phyloP scores from a whole-genome alignment of 30 jellyfish, hydroid and myxozoan genomes.

The Hydra vulgaris region DNA sequence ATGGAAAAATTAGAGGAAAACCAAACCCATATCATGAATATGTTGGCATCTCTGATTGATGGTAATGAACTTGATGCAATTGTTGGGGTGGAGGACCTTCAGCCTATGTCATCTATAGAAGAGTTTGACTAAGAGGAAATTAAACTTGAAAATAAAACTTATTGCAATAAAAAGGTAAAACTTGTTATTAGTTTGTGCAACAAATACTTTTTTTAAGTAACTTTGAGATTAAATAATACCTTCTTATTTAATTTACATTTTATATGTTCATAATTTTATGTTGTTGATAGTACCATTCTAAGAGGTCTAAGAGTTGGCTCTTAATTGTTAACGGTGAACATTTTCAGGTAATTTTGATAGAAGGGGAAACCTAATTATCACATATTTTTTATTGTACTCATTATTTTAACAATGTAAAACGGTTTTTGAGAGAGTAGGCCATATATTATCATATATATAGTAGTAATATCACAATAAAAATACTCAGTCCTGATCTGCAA shows the following conservation, averaged over 20 bases:
- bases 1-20: neutral
- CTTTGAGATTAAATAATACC: neutral
- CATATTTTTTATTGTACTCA: neutral
- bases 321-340: neutral
- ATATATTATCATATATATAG: neutral
- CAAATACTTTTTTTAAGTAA: neutral
- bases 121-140: neutral
- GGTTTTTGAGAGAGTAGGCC: neutral
- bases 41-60: neutral
- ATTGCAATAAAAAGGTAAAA: neutral
- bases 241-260: neutral
- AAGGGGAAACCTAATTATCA: neutral
- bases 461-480: neutral
- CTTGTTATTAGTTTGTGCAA: neutral
- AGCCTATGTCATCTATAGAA: neutral
- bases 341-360: neutral
- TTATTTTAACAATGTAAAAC: too few relatives aligned
- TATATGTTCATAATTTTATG: neutral
- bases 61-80: neutral
- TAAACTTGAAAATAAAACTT: neutral
- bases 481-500: neutral
- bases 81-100: neutral
- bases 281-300: neutral
- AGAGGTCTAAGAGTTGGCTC: neutral
- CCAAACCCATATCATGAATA: conserved; percentile 2